Conservation (phyloP, 2,797 vertebrate genomes). For the Liasis olivaceus region DNA sequence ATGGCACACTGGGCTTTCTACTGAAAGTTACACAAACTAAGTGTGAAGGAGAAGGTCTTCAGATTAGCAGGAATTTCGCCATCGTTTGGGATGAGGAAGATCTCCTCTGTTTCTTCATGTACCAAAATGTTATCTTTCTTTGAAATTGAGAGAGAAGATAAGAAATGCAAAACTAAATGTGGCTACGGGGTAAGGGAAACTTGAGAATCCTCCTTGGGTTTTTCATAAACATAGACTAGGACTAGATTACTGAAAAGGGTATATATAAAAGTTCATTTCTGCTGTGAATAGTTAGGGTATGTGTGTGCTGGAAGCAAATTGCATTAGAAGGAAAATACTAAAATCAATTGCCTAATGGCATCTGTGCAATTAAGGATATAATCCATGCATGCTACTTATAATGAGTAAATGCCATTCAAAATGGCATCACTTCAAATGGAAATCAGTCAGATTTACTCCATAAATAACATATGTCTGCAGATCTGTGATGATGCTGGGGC, state of each 20-base stretch:
- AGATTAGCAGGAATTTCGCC: not conserved
- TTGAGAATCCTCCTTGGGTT: constrained; percentile 2
- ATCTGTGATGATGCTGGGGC: not conserved
- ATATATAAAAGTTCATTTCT: not conserved
- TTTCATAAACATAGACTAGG: not conserved
- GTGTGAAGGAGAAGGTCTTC: not conserved
- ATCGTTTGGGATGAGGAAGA: not conserved
- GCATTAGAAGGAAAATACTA: constrained; percentile 3
- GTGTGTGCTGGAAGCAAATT: not conserved
- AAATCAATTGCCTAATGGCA: constrained; percentile 12
- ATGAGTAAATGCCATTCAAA: constrained; percentile 17
- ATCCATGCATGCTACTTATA: constrained; percentile 9
- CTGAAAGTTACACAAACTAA: not conserved
- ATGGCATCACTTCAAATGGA: constrained; percentile 27
- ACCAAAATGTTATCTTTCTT: not conserved
- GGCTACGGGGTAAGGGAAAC: not conserved
- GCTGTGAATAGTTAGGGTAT: not conserved
- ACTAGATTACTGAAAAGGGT: not conserved
- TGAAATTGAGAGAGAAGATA: rapidly evolving
- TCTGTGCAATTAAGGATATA: constrained; percentile 23
- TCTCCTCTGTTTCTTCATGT: not conserved
- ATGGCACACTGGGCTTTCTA: not conserved
- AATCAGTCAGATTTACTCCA: constrained; percentile 3
- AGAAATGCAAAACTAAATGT: not conserved
- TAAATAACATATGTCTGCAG: constrained; percentile 2